Base-by-base conservation (phyloP, 2,888 invertebrate genomes). In the Hetaerina titia region DNA sequence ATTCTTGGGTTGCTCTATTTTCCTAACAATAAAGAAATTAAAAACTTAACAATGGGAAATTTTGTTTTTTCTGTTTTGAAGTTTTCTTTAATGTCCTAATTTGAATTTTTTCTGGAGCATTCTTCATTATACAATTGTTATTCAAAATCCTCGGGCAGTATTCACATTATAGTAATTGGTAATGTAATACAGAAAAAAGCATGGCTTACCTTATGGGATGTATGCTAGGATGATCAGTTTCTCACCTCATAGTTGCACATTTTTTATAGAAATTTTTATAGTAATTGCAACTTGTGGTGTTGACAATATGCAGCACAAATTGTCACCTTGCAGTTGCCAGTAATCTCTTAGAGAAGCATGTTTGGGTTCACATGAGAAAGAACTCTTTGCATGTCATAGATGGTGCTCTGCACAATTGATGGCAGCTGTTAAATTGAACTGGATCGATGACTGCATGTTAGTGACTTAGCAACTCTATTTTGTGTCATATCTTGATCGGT, bases 1-100 rank as follows among this genome's bases (percentile, higher is more conserved):
- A 92, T 56, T 92, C 92, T 92, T 92, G 69, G 74, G 56, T 92
- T 69, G 69, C 92, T 92, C 89, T 89, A 92, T 92, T 92, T 92
- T 92, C 92, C 92, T 92, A 92, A 92, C 92, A 92, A 92, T 92
- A 92, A 92, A 92, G 92, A 92, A 92, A 19, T 92, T 92, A 74
- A 74, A 92, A 92, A 69, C 64, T 92, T 92, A 92, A 92, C 92
- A 64, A 74, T 92, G 92, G 92, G 92, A 22, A 92, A 92, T 92
- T 69, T 92, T 92, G 92, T 92, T 92, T 92, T 92, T 92, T 69
- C 69, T 81, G 31, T 81, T 69, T 56, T 69, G 74, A 69, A 69
- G 92, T 92, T 74, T 56, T 69, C 22, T 92, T 74, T n/a, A 5
- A 56, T 81, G 81, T 81, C 81, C 81, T 69, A 56, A 56, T 92